phyloP scores from a whole-genome alignment of 2,797 vertebrate genomes.

The Acrossocheilus fasciatus region DNA sequence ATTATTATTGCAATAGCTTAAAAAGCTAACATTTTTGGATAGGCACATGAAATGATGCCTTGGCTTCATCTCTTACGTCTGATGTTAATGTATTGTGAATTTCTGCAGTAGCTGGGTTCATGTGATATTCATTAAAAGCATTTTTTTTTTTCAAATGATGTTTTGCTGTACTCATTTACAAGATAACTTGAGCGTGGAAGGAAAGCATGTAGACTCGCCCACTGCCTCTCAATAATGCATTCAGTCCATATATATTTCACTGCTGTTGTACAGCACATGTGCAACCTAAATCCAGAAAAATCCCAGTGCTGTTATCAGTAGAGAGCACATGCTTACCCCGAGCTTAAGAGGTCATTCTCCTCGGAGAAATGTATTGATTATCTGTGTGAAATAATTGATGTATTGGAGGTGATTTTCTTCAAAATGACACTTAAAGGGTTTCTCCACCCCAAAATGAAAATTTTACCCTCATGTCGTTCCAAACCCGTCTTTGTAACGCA shows the following conservation, averaged over 20 bases:
- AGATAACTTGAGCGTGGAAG: constrained; percentile 62
- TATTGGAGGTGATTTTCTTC: constrained; percentile 25
- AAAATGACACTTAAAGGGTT: constrained; percentile 17
- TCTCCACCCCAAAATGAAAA: too few species aligned
- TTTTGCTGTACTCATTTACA: constrained; percentile 67
- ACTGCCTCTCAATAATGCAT: constrained; percentile 71
- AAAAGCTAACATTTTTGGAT: background rate
- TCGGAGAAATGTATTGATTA: constrained; percentile 42
- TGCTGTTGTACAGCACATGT: constrained; percentile 51
- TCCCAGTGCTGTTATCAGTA: constrained; percentile 27
- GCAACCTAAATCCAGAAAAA: constrained; percentile 36
- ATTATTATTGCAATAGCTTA: background rate
- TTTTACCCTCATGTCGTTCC: too few species aligned
- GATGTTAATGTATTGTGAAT: constrained; percentile 14
- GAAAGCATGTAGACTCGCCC: constrained; percentile 36
- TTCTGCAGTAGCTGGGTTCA: background rate
- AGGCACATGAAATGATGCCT: background rate
- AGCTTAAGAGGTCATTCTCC: constrained; percentile 39
- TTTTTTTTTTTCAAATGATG: constrained; percentile 19
- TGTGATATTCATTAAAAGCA: constrained; percentile 40
- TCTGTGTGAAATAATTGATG: constrained; percentile 43
- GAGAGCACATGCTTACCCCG: constrained; percentile 15
- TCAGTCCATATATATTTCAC: constrained; percentile 68
- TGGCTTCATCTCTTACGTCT: background rate
- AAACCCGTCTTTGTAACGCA: too few species aligned